Base-by-base conservation (phyloP, 2,797 vertebrate species). In the Merluccius polli region DNA sequence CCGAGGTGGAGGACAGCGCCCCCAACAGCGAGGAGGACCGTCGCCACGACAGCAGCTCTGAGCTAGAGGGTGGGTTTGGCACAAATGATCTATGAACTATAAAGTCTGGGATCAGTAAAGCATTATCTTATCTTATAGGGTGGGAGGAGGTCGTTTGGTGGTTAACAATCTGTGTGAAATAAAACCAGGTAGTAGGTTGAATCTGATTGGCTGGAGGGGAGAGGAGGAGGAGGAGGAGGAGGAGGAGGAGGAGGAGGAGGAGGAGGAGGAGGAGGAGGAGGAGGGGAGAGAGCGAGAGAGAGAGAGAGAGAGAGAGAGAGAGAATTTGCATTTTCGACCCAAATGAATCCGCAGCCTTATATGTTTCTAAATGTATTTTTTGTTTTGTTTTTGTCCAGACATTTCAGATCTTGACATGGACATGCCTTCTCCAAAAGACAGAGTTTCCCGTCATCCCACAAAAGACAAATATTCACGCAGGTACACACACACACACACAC, bases 351-450 rank as follows among this genome's bases (percentile, higher is more conserved):
- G 24, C 21, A 63, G 21, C 59, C 24, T 18, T 18, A 2, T 5
- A 21, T 59, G 52, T 59, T 18, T 59, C 6, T 67, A 67, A 67
- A 29, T 29, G 29, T 68, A 0, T 68, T 18, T n/a, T 31, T 31
- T 31, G 2, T n/a, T 12, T 33, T 15, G 36, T 48, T 4, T 73
- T 15, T 80, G 36, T 70, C 70, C 87, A 98, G 97, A 97, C 69
- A 97, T 99, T 89, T 99, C 98, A 0, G 96, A 97, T 82, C 87
- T 98, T 0, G 92, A 94, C 33, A 94, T 94, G 0, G 95, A 95
- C 12, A 0, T 89, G 75, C 29, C 91, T 32, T 24, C 90, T 86
- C 1, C 87, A 81, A 52, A 85, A 88, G 44, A 41, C 81, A 35
- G 86, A 73, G 15, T 77, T 4, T 83, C 93, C 4, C 93, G 93